Base-by-base conservation (phyloP, 2,888 invertebrate species). In the Odontothrips loti region DNA sequence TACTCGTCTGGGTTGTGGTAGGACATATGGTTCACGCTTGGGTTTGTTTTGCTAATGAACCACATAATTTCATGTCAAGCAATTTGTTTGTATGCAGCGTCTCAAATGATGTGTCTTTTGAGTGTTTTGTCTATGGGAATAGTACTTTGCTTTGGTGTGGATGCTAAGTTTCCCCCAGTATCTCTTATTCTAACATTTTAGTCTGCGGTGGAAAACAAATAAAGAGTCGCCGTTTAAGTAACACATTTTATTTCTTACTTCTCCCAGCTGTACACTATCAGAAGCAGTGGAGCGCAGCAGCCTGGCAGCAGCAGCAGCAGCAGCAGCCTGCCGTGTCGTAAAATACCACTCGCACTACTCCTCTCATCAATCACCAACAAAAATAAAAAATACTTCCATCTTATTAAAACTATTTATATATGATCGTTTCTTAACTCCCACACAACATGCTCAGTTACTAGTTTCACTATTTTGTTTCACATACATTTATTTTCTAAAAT, bases 161-260 rank as follows among this genome's bases (percentile, higher is more conserved):
- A 43, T 2, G 6, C 34, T 6, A 43, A 43, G 34, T 4, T 43
- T 6, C 6, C 34, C 34, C 34, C 34, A 43, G 6, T 43, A 6
- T 43, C 34, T 43, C 3, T 43, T 43, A 43, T 43, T 43, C 34
- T 43, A 43, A 43, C 34, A 43, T 43, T 43, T 43, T 43, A 4
- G 34, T 43, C 34, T 43, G 34, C 2, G 34, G 34, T 43, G 2
- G 34, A 43, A 58, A 17, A 51, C 2, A 51, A 51, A 58, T 58
- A 58, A 58, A 43, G 34, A 43, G 34, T 43, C 34, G 6, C 6
- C 6, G 3, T 10, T 27, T 75, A 75, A 75, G 68, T 75, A 75
- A 75, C 68, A 75, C 68, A 75, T 75, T 75, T 75, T 75, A 68
- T 75, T 75, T 75, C 27, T 75, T 75, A 75, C 68, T 75, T 75